Evolutionary conservation across 2,797 vertebrate species (phyloP), one percentile per base, ranked within the genome.

Genomic region (Hemibagrus guttatus): DNA sequence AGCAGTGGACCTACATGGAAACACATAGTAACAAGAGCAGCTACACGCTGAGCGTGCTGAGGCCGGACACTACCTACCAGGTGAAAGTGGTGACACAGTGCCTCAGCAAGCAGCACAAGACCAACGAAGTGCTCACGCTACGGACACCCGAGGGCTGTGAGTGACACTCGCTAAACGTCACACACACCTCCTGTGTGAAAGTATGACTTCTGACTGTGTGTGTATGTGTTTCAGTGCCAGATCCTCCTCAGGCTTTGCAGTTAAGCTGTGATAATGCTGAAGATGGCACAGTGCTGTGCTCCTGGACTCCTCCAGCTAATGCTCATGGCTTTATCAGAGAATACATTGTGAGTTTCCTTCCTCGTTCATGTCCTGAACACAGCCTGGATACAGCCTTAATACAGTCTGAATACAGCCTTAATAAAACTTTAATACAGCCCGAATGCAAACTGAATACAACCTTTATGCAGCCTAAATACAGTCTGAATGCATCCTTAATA

Each of bases 81-180:
- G 96, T 97, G 61, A 99, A 99, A 87, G 97, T 99, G 31, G 97
- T 98, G 89, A 98, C 97, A 6, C 97, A 99, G 88, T 99, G 98
- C 52, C 96, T 99, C 91, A 97, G 95, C 92, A 95, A 95, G 90
- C 90, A 95, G 87, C 97, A 99, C 93, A 97, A 95, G 93, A 98
- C 95, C 94, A 99, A 97, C 0, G 97, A 99, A 89, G 89, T 97
- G 78, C 94, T 99, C 93, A 97, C 96, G 0, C 93, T 99, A 80
- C 91, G 97, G 87, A 97, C 97, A 0, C 97, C 97, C 0, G 98
- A 99, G 92, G 98, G 98, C 92, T 1, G 98, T 99, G 93, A 97
- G 98, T 96, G 31, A 49, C 8, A 16, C 52, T 46, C n/a, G 17
- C 19, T 21, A 56, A 78, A 61, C 49, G 59, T 26, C 61, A 49